These are phyloP conservation scores for Scaptomyza hsui DNA, from an alignment of 1,140 invertebrate genomes.

Conservation along the genomic window DNA sequence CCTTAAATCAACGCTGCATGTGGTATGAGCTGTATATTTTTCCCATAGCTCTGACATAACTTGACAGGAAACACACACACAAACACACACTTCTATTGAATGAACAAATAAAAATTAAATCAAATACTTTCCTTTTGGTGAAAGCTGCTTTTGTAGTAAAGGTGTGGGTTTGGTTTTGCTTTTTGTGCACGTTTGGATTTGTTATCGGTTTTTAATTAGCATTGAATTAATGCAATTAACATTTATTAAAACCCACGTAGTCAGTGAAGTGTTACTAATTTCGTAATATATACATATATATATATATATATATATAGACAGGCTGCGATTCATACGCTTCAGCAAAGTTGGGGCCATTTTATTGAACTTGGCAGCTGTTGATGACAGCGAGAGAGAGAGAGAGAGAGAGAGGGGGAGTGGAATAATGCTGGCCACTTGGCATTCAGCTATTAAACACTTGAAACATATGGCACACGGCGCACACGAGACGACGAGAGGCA, in stretches of 20 bases:
- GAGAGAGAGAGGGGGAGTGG: not conserved
- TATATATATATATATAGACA: not conserved
- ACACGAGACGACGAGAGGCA: conserved; percentile 3
- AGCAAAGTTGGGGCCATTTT: conserved; percentile 37
- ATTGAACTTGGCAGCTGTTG: conserved; percentile 46
- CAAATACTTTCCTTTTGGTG: not conserved
- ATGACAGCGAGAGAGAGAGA: conserved; percentile 5
- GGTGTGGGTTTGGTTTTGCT: not conserved
- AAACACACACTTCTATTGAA: conserved; percentile 2
- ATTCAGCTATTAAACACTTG: conserved; percentile 65
- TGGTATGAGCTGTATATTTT: conserved; percentile 22
- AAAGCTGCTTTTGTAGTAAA: not conserved
- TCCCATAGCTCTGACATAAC: conserved; percentile 15
- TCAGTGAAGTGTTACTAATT: conserved; percentile 55
- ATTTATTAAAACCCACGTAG: conserved; percentile 49
- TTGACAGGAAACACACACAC: conserved; percentile 3
- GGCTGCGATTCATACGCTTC: conserved; percentile 23
- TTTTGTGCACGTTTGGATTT: conserved; percentile 19
- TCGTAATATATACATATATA: conserved; percentile 36
- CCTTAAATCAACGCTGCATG: not conserved
- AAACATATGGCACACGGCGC: conserved; percentile 56
- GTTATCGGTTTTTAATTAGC: conserved; percentile 75
- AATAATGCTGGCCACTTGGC: conserved; percentile 40
- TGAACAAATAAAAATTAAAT: conserved; percentile 2
- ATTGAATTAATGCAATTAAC: conserved; percentile 64